Base-by-base conservation (phyloP, 2,888 invertebrate species). In the Blastobasis adustella region DNA sequence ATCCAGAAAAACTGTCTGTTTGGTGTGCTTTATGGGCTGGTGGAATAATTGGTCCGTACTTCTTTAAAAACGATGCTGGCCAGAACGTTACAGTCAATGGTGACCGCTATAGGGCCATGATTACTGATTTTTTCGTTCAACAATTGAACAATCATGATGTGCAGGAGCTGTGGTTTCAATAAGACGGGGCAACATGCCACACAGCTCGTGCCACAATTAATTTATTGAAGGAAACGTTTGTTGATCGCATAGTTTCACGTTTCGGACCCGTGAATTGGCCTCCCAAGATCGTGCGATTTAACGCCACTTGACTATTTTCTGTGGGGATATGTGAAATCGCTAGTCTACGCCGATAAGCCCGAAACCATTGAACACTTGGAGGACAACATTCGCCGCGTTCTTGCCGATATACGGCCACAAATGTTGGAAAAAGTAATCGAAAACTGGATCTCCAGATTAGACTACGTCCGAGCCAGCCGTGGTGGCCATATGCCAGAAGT, bases 21-120 rank as follows among this genome's bases (percentile, higher is more conserved):
- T 76, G 73, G 67, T 59, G 75, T 63, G 69, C 63, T 55, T 66
- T 76, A 56, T 68, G 62, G 64, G 56, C 57, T 58, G 66, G 62
- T 49, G 68, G 67, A 46, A 59, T 73, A 50, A 72, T 73, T 53
- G 69, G 66, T 37, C 71, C 69, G 49, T 66, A 60, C 54, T 69
- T 69, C 54, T 69, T 69, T 52, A 58, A 69, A 65, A 57, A 72
- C 55, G 62, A 62, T 10, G 57, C 23, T 57, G 64, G 62, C 45
- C 42, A 56, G n/a, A 51, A 54, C 44, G 23, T 23, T 23, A 23
- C 23, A 23, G 23, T 23, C 23, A 23, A 23, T 23, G 23, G 23
- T 23, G 23, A 55, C 8, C 54, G 59, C 39, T 64, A 66, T 51
- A 44, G 61, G 45, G 52, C 50, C 10, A 65, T 63, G 63, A 53